Evolutionary conservation across 2,113 vertebrate species (phyloP).

Genomic region (Sarotherodon lohbergeri): DNA sequence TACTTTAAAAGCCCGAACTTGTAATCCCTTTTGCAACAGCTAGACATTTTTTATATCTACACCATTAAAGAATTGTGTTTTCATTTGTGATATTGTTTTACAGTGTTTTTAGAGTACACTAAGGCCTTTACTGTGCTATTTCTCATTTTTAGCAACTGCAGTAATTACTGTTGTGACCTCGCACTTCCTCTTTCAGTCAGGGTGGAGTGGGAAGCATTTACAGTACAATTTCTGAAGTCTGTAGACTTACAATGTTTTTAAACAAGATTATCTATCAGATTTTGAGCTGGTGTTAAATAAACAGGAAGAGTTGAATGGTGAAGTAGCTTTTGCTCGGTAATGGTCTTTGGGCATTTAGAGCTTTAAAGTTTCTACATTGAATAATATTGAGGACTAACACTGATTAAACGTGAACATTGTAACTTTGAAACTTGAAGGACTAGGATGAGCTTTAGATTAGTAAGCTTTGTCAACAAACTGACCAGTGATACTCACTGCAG

Average conservation of each 20-base stretch:
- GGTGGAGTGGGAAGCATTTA: constrained; percentile 4
- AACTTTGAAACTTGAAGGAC: neutral
- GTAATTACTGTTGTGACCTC: constrained; percentile 40
- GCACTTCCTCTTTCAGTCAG: constrained; percentile 50
- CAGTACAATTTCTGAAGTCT: neutral
- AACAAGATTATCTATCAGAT: neutral
- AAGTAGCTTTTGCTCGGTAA: neutral
- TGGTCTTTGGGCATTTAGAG: neutral
- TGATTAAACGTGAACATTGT: neutral
- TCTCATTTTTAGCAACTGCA: constrained; percentile 9
- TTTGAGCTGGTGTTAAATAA: neutral
- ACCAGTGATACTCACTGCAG: constrained; percentile 24
- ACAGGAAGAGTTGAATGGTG: neutral
- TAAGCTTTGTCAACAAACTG: constrained; percentile 17
- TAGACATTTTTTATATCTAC: neutral
- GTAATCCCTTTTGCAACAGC: neutral
- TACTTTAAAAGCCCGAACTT: neutral
- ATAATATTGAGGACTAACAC: neutral
- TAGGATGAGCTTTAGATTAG: neutral
- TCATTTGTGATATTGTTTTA: neutral
- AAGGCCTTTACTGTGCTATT: neutral
- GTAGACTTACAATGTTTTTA: neutral
- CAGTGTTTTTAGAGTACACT: neutral
- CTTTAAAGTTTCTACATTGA: neutral
- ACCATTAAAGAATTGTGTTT: neutral